Evolutionary conservation across 2,888 invertebrate species (phyloP).

Genomic region (Myopa tessellatipennis): DNA sequence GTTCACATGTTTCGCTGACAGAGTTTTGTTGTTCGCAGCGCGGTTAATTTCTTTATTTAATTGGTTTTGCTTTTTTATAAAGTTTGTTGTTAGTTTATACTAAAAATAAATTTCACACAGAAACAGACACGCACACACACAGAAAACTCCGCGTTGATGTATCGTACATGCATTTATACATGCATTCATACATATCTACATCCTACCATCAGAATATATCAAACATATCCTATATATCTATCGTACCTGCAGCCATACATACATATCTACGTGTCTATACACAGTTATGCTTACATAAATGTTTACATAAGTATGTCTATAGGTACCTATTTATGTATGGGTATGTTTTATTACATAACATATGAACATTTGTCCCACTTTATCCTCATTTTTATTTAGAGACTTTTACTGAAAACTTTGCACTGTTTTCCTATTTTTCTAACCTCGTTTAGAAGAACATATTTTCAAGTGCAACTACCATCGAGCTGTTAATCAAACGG

Average conservation of each 20-base stretch:
- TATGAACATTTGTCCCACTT: conserved; percentile 2
- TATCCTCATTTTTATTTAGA: too few relatives aligned
- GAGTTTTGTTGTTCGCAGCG: conserved; percentile 1
- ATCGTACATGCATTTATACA: neutral
- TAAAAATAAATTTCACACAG: conserved; percentile 16
- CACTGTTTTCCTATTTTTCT: too few relatives aligned
- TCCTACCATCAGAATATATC: neutral
- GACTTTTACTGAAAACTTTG: too few relatives aligned
- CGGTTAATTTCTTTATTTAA: conserved; percentile 4
- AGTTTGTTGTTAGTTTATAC: neutral
- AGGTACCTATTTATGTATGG: neutral
- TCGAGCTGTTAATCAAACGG: conserved; percentile 1
- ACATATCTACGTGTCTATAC: neutral
- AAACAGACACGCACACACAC: neutral
- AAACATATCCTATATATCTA: too few relatives aligned
- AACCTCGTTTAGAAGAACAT: neutral
- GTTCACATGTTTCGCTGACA: neutral
- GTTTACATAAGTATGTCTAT: neutral
- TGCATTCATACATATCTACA: neutral
- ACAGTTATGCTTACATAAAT: neutral
- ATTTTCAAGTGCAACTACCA: conserved; percentile 17
- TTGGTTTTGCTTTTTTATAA: conserved; percentile 12
- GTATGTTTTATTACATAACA: neutral
- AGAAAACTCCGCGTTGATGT: neutral
- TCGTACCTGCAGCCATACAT: too few relatives aligned